A percentile compares a stretch with the other conserved stretches of the same genome.
These are phyloP conservation scores for Parthenolecanium corni DNA, from an alignment of 2,888 invertebrate species.

Conservation along the genomic window DNA sequence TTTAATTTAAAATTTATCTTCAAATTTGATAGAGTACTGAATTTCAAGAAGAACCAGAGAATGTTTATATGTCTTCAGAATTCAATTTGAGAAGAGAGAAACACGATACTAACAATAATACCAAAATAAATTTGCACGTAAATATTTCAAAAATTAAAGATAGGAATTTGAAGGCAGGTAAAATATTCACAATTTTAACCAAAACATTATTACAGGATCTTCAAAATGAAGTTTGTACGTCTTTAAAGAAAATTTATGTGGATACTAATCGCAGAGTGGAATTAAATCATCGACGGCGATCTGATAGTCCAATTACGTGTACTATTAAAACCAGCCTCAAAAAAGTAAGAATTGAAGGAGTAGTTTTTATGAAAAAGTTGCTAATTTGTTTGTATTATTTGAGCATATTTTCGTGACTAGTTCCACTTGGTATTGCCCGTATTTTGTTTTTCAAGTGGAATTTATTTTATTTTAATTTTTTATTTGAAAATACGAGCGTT, in stretches of 20 bases:
- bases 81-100: neutral
- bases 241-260: conserved; percentile 25
- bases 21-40: too few relatives aligned
- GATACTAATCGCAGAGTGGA: conserved; percentile 20
- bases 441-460: too few relatives aligned
- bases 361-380: too few relatives aligned
- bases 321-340: conserved; percentile 27
- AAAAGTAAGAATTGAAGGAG: conserved; percentile 25
- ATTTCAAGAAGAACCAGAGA: too few relatives aligned
- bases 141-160: neutral
- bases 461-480: too few relatives aligned
- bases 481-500: too few relatives aligned
- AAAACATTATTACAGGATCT: conserved; percentile 13
- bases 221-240: conserved; percentile 22
- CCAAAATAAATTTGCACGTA: neutral
- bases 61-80: neutral
- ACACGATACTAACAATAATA: neutral
- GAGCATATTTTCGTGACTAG: too few relatives aligned
- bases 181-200: neutral
- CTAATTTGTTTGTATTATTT: too few relatives aligned
- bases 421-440: too few relatives aligned
- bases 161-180: too few relatives aligned
- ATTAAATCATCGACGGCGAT: conserved; percentile 9
- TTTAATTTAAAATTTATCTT: too few relatives aligned
- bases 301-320: conserved; percentile 27